These are phyloP conservation scores for Ophion slaviceki DNA, from an alignment of 2,888 invertebrate genomes.

Conservation along the genomic window DNA sequence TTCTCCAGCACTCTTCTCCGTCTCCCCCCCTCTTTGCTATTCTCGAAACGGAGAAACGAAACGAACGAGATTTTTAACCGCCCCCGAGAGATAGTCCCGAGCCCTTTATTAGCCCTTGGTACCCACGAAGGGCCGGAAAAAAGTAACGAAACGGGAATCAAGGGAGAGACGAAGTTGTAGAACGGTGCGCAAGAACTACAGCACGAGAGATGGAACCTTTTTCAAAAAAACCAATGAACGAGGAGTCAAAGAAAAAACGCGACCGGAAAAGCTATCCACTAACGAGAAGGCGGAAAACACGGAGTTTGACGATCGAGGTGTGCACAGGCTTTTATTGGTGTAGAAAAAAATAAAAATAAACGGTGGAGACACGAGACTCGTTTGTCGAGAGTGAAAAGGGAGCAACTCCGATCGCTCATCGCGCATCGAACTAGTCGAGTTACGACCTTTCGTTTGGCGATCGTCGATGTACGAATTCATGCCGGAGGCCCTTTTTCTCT, in stretches of 20 bases:
- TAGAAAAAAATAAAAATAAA: neutral
- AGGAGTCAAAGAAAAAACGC: neutral
- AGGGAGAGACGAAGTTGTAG: too few relatives aligned
- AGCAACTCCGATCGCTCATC: neutral
- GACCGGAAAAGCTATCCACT: slow-evolving; percentile 36
- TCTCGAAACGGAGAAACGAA: slow-evolving; percentile 59
- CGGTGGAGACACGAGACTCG: slow-evolving; percentile 2
- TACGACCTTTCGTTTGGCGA: slow-evolving; percentile 27
- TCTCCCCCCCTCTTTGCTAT: neutral
- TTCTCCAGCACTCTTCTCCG: slow-evolving; percentile 6
- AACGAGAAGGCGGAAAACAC: slow-evolving; percentile 57
- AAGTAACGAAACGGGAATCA: neutral
- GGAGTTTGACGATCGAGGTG: slow-evolving; percentile 36
- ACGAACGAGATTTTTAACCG: slow-evolving; percentile 61
- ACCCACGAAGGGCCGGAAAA: neutral
- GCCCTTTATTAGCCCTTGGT: slow-evolving; percentile 6
- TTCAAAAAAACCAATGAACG: slow-evolving; percentile 32
- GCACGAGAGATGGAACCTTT: neutral
- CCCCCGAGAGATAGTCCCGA: slow-evolving; percentile 36
- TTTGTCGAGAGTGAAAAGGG: neutral
- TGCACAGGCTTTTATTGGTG: slow-evolving; percentile 4
- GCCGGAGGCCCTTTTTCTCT: neutral
- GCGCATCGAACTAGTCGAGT: slow-evolving; percentile 10
- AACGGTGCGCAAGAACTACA: neutral
- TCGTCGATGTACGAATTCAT: neutral